Percentiles rank a stretch among this genome's conserved stretches.
Evolutionary conservation across 1,140 invertebrate genomes (phyloP).

Genomic region (Drosophila lini): DNA sequence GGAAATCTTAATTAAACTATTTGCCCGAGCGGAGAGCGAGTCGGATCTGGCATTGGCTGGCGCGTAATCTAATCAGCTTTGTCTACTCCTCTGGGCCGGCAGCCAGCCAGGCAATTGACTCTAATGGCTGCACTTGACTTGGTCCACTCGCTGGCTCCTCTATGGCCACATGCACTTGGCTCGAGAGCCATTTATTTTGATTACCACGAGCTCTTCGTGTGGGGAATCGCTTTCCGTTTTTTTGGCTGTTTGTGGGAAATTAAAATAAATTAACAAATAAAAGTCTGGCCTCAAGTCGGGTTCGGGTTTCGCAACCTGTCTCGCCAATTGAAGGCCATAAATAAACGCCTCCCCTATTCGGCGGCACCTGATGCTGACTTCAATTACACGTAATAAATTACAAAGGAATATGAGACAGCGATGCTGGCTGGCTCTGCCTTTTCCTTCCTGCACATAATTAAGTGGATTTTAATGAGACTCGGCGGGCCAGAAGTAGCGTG

Average conservation of each 20-base stretch:
- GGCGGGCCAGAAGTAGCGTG: neutral
- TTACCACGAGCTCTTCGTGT: constrained; percentile 33
- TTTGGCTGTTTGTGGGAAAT: constrained; percentile 43
- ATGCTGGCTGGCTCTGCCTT: constrained; percentile 38
- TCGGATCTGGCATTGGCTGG: constrained; percentile 28
- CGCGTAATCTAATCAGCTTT: constrained; percentile 58
- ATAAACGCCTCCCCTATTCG: constrained; percentile 25
- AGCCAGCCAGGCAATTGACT: constrained; percentile 35
- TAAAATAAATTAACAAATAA: constrained; percentile 69
- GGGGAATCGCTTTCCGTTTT: neutral
- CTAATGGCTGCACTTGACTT: constrained; percentile 54
- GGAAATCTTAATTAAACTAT: constrained; percentile 41
- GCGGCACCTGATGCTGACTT: constrained; percentile 56
- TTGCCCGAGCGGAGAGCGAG: constrained; percentile 10
- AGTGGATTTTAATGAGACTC: constrained; percentile 76
- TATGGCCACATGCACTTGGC: constrained; percentile 58
- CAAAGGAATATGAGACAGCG: constrained; percentile 41
- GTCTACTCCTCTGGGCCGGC: constrained; percentile 27
- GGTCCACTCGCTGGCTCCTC: constrained; percentile 14
- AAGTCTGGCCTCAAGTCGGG: constrained; percentile 27
- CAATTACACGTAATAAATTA: constrained; percentile 78
- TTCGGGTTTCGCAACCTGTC: constrained; percentile 21
- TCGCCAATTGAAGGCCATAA: constrained; percentile 51
- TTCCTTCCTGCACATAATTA: constrained; percentile 67
- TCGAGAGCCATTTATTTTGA: constrained; percentile 64